Base-by-base conservation (phyloP, 1,140 invertebrate species). In the Drosophila biarmipes region DNA sequence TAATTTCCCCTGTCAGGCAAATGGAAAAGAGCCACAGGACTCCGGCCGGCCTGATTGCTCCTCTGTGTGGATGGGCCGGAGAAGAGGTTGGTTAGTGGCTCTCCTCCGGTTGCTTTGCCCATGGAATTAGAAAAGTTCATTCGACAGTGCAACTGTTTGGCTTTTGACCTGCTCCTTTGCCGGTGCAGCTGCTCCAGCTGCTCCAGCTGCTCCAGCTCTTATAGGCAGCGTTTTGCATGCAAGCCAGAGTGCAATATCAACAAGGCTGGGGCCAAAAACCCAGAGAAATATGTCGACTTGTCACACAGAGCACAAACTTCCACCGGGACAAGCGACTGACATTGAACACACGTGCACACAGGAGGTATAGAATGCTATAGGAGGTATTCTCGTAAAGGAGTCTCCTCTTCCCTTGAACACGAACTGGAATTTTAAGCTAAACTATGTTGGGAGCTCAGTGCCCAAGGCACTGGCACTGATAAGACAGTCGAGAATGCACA, bases 161-260 rank as follows among this genome's bases (percentile, higher is more conserved):
- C 84, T 87, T 82, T 82, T 84, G 63, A 68, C 73, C 55, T 77
- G 31, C 46, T 29, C 35, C 43, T 49, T 43, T 55, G 21, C 63
- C 27, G 52, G 46, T 53, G 19, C 59, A 53, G 43, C 55, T 56
- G 59, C 69, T n/a, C n/a, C n/a, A n/a, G n/a, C n/a, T 61, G 40
- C 11, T 37, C 24, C 24, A 2, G 5, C 35, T 37, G 11, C 35
- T 19, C 10, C 4, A 4, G 48, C 38, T 12, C 72, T 37, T 59
- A 52, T 31, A 73, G 68, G 58, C 71, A 73, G 66, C 59, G 81
- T 86, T 86, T 89, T 79, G 82, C 82, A 86, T 86, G 84, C 82
- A 75, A 81, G 51, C 62, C 82, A 89, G 82, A 86, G 82, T 86
- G 82, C 82, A 86, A 87, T 86, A 87, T 86, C 82, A 86, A 86